phyloP scores from a whole-genome alignment of 2,113 vertebrate species.

The Manacus vitellinus region DNA sequence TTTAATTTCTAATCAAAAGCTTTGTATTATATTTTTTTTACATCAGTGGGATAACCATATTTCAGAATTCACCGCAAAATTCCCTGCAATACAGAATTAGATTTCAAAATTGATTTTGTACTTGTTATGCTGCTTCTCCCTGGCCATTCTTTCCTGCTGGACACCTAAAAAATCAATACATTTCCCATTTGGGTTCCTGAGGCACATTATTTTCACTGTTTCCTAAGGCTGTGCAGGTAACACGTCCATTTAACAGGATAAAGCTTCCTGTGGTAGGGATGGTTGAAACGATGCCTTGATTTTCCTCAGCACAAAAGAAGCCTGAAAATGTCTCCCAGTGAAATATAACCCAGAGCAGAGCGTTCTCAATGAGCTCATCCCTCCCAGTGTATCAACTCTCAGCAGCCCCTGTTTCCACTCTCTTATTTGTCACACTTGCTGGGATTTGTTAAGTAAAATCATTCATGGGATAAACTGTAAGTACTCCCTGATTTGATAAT shows the following conservation, averaged over 20 bases:
- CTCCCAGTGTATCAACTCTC: neutral
- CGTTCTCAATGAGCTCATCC: neutral
- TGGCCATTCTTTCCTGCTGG: neutral
- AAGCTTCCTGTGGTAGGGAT: neutral
- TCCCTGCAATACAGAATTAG: neutral
- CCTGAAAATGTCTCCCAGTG: neutral
- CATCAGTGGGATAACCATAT: neutral
- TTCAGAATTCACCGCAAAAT: neutral
- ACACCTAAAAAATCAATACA: neutral
- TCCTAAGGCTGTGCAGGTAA: neutral
- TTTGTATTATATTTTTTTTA: neutral
- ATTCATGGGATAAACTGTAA: conserved; percentile 5
- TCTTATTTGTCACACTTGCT: conserved; percentile 26
- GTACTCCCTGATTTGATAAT: conserved; percentile 38
- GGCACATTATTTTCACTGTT: neutral
- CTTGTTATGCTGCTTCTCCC: neutral
- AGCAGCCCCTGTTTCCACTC: neutral
- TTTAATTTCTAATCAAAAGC: neutral
- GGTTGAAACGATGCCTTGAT: neutral
- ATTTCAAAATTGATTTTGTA: neutral
- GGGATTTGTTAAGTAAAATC: conserved; percentile 29
- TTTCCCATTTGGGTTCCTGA: neutral
- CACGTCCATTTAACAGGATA: neutral
- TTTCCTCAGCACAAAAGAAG: neutral
- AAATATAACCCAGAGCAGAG: neutral